Conservation (phyloP, 2,113 vertebrate species). For the Rynchops niger region DNA sequence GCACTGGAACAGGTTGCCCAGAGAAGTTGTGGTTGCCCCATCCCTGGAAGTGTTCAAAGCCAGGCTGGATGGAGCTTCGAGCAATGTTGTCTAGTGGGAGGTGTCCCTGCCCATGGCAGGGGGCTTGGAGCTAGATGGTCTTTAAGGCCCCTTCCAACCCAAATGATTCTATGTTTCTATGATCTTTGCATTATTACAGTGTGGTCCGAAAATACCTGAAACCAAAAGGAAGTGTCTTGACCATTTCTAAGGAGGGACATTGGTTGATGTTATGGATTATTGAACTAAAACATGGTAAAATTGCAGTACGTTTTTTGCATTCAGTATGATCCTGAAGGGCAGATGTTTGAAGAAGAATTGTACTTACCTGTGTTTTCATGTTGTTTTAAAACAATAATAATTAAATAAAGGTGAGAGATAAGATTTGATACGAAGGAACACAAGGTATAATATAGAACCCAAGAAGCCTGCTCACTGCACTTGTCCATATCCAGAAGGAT, state of each 20-base stretch:
- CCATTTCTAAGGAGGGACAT: background rate
- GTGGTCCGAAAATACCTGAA: background rate
- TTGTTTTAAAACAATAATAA: background rate
- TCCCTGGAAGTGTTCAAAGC: background rate
- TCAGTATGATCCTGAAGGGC: background rate
- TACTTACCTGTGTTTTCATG: background rate
- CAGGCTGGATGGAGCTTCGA: background rate
- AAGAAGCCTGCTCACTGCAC: background rate
- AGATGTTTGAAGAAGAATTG: background rate
- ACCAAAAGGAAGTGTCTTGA: background rate
- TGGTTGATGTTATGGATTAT: background rate
- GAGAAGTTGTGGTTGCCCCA: rapidly evolving
- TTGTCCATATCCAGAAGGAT: background rate
- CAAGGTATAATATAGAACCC: background rate
- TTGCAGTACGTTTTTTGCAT: background rate
- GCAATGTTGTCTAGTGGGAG: background rate
- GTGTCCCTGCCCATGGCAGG: background rate
- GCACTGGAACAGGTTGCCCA: too few species aligned
- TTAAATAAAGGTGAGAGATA: background rate
- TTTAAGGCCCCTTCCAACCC: background rate
- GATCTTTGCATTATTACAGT: background rate
- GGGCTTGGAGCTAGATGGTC: background rate
- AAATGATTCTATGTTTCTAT: background rate
- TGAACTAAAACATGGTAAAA: background rate
- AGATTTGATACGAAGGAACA: background rate